These are phyloP conservation scores for Acanthococcus lagerstroemiae DNA, from an alignment of 2,888 invertebrate species.

Conservation along the genomic window DNA sequence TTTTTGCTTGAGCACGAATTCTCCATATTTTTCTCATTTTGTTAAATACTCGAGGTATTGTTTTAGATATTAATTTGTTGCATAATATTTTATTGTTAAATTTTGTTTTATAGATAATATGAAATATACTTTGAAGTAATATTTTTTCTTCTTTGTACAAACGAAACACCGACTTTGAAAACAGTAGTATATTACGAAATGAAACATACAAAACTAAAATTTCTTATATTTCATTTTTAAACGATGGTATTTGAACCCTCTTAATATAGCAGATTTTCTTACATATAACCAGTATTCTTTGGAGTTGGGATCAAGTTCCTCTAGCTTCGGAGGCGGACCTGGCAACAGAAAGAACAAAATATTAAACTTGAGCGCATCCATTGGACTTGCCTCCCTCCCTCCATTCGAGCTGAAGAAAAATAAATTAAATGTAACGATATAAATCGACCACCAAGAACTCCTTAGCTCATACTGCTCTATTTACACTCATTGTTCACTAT, in stretches of 20 bases:
- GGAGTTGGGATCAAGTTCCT: constrained; percentile 65
- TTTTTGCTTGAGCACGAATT: background rate
- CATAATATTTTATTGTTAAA: constrained; percentile 27
- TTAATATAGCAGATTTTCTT: constrained; percentile 52
- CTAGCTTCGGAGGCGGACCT: constrained; percentile 49
- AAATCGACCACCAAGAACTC: background rate
- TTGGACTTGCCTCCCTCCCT: no score
- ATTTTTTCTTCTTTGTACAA: background rate
- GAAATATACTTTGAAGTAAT: constrained; percentile 22
- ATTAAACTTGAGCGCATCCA: no score
- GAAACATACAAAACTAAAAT: background rate
- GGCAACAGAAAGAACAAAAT: constrained; percentile 11
- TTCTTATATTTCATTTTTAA: constrained; percentile 1
- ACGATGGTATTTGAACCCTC: background rate
- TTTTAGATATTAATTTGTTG: constrained; percentile 29
- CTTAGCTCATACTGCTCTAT: no score
- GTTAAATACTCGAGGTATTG: constrained; percentile 21
- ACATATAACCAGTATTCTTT: constrained; percentile 73
- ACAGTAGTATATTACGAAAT: background rate
- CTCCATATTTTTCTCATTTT: constrained; percentile 1
- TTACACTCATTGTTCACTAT: no score
- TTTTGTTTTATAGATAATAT: constrained; percentile 24
- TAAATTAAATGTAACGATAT: no score
- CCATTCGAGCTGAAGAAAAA: no score
- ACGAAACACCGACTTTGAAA: background rate